A percentile compares a stretch with the other conserved stretches of the same genome.
These are phyloP conservation scores for Chaenogobius annularis DNA, from an alignment of 2,113 vertebrate genomes.

Conservation along the genomic window DNA sequence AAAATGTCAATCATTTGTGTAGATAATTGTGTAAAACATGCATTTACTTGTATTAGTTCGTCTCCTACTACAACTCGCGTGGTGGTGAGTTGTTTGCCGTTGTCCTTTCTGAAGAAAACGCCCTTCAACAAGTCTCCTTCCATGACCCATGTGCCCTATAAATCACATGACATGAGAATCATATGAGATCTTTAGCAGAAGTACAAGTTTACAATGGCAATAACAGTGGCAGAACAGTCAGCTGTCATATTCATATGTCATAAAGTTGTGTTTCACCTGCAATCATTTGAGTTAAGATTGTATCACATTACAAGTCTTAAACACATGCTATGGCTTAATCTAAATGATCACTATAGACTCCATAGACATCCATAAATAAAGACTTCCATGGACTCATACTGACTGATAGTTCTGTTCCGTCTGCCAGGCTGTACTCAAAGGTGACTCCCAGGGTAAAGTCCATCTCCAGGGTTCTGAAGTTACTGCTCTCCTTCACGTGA, in stretches of 20 bases:
- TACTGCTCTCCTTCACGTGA: constrained; percentile 85
- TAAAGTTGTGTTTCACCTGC: neutral
- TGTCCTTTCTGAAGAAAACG: constrained; percentile 85
- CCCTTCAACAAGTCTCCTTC: constrained; percentile 83
- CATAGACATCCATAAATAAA: neutral
- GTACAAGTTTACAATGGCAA: neutral
- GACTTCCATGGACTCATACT: constrained; percentile 46
- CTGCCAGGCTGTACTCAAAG: constrained; percentile 87
- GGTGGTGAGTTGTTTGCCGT: constrained; percentile 83
- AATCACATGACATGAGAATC: neutral
- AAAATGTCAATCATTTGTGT: neutral
- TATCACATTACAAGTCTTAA: neutral
- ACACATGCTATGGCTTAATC: neutral
- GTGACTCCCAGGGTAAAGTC: constrained; percentile 84
- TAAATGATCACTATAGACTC: neutral
- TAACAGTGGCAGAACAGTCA: neutral
- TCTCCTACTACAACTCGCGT: constrained; percentile 75
- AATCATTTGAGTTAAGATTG: neutral
- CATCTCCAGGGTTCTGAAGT: constrained; percentile 83
- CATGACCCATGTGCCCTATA: constrained; percentile 83
- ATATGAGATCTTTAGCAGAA: neutral
- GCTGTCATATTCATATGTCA: neutral
- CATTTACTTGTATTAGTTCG: constrained; percentile 86
- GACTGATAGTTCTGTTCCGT: constrained; percentile 89
- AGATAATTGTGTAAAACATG: neutral